Evolutionary conservation across 2,113 vertebrate genomes (phyloP), one percentile per base, ranked within the genome.

Genomic region (Channa maculata): DNA sequence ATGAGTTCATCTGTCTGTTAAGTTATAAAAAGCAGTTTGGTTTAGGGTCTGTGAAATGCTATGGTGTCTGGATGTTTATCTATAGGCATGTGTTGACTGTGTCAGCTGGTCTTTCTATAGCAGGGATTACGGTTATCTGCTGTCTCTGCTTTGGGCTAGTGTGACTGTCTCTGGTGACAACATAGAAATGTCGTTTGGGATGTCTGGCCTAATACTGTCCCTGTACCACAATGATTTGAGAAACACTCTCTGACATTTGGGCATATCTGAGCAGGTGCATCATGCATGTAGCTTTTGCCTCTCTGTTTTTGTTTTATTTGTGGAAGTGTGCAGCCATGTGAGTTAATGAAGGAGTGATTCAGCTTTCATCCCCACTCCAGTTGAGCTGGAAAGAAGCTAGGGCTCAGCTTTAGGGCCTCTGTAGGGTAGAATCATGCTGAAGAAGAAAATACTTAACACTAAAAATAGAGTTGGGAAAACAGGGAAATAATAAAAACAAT

Each of bases 311-410:
- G 68, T 65, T 89, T 89, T 86, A 79, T 90, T 81, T 85, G 78
- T 86, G 75, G 71, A 77, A 38, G 53, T 69, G 90, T 91, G 85
- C 86, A 88, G 84, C 88, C 91, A 91, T 86, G 89, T 79, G 75
- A 84, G 77, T 80, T 92, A 87, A 91, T 85, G 73, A 85, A 77
- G 71, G 82, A 86, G 80, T 91, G 89, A 91, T 80, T 93, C 90
- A 92, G 86, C 89, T 82, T 90, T 93, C 89, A 91, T 92, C 79
- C 67, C 10, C 60, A 66, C 72, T 89, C 76, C 54, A 43, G 68
- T 84, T 79, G 72, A 88, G 86, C 84, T 74, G 80, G 86, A 81
- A 75, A 78, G 71, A 86, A 71, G 78, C 86, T 58, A 70, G 57
- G 88, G 77, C 69, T 49, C 72, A 78, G 83, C 86, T 87, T 78